Evolutionary conservation across 2,888 invertebrate species (phyloP), one percentile per base, ranked within the genome.

Genomic region (Drosophila paramelanica): DNA sequence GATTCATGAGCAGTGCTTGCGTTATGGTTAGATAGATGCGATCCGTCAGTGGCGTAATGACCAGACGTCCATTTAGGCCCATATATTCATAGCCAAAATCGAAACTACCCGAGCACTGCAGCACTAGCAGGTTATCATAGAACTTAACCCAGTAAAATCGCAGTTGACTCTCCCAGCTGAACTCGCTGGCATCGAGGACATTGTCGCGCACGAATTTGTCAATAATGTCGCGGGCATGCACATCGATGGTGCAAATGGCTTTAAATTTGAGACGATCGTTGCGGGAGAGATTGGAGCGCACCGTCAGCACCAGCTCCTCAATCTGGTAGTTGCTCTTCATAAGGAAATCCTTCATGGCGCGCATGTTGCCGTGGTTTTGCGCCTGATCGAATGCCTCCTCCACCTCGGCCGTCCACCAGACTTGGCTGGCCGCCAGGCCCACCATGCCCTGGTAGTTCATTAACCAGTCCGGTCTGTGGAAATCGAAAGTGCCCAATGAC

Each of bases 401-500:
- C 0, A 98, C 97, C 91, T 98, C 98, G 7, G 97, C 97, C 0
- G 98, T 98, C 98, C 98, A 98, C 98, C 98, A 98, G 2, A 98
- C 96, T 84, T 96, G 96, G 93, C 97, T 97, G 0, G 96, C 96
- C 0, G 96, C 97, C 17, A 97, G 93, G 74, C 96, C 95, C 46
- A 97, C 95, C 97, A 97, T 97, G 53, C 98, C 98, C 91, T 96
- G 96, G 92, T 96, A 98, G 79, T 96, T 95, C 90, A 97, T 89
- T 93, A 98, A 97, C 98, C 98, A 98, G 27, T 96, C 95, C 2
- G 96, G 95, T 90, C 98, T 96, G 81, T 72, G 50, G 59, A 80
- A 84, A 81, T 73, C 81, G 81, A 85, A 88, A 85, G 84, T 83
- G 77, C 56, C 78, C 81, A 79, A 85, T 77, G 85, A 81, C 79